Base-by-base conservation (phyloP, 2,888 invertebrate species). In the Tupiocoris notatus region DNA sequence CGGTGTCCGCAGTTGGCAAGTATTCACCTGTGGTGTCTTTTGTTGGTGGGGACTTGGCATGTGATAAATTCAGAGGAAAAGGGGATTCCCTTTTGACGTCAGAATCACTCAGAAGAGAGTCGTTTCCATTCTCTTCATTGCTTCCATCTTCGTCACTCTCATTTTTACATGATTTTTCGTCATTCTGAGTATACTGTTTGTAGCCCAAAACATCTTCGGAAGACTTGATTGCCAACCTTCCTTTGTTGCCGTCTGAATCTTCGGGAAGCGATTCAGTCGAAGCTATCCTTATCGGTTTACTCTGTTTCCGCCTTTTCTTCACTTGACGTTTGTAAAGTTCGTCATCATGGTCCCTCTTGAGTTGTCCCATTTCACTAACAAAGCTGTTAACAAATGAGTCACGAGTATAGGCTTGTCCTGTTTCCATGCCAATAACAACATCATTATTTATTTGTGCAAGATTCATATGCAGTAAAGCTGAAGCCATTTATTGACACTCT, bases 271-370 rank as follows among this genome's bases (percentile, higher is more conserved):
- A 79, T 82, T 84, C 80, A 83, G 84, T 82, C 82, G 84, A 88
- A 83, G 87, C 87, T 81, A 90, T 88, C 81, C 94, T 89, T 79
- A 93, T 89, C 73, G 96, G 96, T 80, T 94, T 95, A 80, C 94
- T 91, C 85, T 96, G 95, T 86, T 96, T 96, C 83, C 95, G 90
- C 80, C 95, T 88, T 86, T 96, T 95, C 86, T 93, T 91, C 16
- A 80, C 77, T 68, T 81, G 79, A 58, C 74, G 68, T 70, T 80
- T 81, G 70, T 81, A 77, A 66, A 82, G 81, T 82, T 80, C 79
- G 24, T 79, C 80, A 21, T 78, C 80, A 59, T 78, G 68, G 74
- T 73, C 77, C 57, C 79, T 71, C 77, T 79, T 78, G 20, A 73
- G 17, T 59, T 12, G 61, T 59, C 67, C 67, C 17, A 67, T 66